Evolutionary conservation across 2,888 invertebrate species (phyloP).

Genomic region (Brachynemurus nebulosus): DNA sequence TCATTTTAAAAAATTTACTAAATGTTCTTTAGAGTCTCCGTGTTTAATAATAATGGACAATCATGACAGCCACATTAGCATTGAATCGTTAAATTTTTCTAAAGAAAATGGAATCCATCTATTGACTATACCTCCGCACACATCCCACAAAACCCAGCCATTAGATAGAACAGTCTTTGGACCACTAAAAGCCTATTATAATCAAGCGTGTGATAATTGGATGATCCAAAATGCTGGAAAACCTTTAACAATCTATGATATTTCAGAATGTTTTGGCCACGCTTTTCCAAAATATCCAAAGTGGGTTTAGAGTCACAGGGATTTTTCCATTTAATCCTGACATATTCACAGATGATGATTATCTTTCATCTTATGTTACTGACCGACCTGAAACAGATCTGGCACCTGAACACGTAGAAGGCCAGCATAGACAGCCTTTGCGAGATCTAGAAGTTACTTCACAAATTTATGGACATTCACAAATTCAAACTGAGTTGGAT

Average conservation of each 20-base stretch:
- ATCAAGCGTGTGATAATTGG: slow-evolving; percentile 15
- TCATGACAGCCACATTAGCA: too few species aligned
- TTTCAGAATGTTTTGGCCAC: slow-evolving; percentile 18
- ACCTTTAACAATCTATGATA: slow-evolving; percentile 25
- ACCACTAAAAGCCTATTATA: slow-evolving; percentile 18
- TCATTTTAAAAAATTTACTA: slow-evolving; percentile 23
- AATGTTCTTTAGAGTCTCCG: slow-evolving; percentile 17
- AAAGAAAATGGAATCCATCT: too few species aligned
- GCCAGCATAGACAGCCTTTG: too few species aligned
- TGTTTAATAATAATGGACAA: slow-evolving; percentile 24
- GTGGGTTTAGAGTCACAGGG: slow-evolving; percentile 22
- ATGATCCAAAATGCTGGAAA: slow-evolving; percentile 6
- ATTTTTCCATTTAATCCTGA: slow-evolving; percentile 24
- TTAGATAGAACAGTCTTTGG: slow-evolving; percentile 18
- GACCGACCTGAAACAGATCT: slow-evolving; percentile 13
- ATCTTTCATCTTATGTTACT: slow-evolving; percentile 18
- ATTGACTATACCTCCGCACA: too few species aligned
- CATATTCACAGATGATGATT: slow-evolving; percentile 23
- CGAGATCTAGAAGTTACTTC: too few species aligned
- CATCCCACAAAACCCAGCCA: slow-evolving; percentile 19
- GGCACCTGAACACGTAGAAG: too few species aligned
- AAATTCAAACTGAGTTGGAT: too few species aligned
- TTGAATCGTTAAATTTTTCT: too few species aligned
- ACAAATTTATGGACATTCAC: too few species aligned
- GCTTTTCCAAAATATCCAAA: slow-evolving; percentile 24